A percentile compares a stretch with the other conserved stretches of the same genome.
phyloP scores from a whole-genome alignment of 2,113 vertebrate species.

The Psophia crepitans region DNA sequence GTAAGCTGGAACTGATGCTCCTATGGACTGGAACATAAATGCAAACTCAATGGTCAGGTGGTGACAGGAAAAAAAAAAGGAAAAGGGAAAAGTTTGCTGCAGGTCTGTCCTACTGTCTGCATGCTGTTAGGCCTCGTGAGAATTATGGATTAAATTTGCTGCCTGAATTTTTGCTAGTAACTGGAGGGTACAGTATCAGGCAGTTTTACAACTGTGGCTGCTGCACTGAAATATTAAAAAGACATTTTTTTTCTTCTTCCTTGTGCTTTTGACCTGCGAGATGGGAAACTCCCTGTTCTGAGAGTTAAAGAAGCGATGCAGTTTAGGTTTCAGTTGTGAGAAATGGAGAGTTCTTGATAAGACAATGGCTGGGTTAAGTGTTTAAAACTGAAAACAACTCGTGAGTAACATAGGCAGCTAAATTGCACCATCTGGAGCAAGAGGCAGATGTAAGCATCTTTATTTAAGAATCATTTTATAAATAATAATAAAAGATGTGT shows the following conservation, averaged over 20 bases:
- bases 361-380: constrained; percentile 61
- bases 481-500: constrained; percentile 59
- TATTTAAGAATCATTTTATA: constrained; percentile 72
- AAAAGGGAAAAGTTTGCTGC: neutral
- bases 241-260: neutral
- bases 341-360: constrained; percentile 55
- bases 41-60: neutral
- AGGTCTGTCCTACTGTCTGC: neutral
- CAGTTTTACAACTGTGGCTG: neutral
- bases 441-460: constrained; percentile 67
- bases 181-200: neutral
- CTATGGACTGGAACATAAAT: neutral
- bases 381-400: constrained; percentile 64
- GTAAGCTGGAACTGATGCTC: neutral
- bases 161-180: neutral
- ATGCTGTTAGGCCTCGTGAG: neutral
- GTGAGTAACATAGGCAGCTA: constrained; percentile 70
- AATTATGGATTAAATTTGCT: constrained; percentile 2
- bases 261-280: constrained; percentile 44
- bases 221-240: constrained; percentile 21
- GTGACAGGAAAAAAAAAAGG: neutral
- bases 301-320: constrained; percentile 60
- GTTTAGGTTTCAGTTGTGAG: constrained; percentile 52
- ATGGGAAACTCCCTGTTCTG: constrained; percentile 54
- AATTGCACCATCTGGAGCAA: constrained; percentile 78